These are phyloP conservation scores for Trichonephila clavata DNA, from an alignment of 1,140 invertebrate genomes.

Conservation along the genomic window DNA sequence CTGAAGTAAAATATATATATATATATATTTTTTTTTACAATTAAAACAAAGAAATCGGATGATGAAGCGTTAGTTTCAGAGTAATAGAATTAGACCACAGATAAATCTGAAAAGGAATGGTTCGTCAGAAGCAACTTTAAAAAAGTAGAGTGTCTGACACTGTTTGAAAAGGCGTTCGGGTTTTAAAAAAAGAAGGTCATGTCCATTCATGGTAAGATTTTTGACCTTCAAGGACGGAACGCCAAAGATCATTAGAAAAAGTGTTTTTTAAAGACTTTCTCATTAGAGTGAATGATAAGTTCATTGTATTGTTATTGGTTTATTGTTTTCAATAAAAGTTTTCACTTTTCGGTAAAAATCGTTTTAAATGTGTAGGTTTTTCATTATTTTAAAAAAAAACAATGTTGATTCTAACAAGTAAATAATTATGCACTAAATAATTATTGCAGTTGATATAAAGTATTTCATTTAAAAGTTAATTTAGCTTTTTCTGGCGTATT, in stretches of 20 bases:
- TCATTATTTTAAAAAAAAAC: no score
- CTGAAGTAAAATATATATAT: no score
- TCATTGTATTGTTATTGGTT: not conserved
- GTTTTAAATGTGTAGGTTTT: not conserved
- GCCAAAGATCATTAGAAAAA: slow-evolving; percentile 37
- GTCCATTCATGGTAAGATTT: slow-evolving; percentile 54
- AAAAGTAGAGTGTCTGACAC: slow-evolving; percentile 51
- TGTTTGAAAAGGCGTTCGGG: slow-evolving; percentile 41
- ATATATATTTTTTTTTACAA: no score
- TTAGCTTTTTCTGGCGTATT: no score
- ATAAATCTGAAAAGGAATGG: not conserved
- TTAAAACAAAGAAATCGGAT: no score
- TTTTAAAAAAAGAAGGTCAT: slow-evolving; percentile 49
- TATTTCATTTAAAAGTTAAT: no score
- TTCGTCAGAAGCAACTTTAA: not conserved
- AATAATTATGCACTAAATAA: not conserved
- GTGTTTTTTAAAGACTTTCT: slow-evolving; percentile 43
- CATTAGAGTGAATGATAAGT: slow-evolving; percentile 35
- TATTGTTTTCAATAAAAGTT: not conserved
- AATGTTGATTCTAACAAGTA: not conserved
- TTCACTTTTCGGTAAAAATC: not conserved
- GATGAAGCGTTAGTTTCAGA: not conserved
- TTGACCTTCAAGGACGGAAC: slow-evolving; percentile 45
- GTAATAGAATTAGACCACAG: not conserved
- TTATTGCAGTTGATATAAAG: not conserved